A percentile compares a stretch with the other conserved stretches of the same genome.
Evolutionary conservation across 2,113 vertebrate genomes (phyloP).

Genomic region (Hystrix cristata): DNA sequence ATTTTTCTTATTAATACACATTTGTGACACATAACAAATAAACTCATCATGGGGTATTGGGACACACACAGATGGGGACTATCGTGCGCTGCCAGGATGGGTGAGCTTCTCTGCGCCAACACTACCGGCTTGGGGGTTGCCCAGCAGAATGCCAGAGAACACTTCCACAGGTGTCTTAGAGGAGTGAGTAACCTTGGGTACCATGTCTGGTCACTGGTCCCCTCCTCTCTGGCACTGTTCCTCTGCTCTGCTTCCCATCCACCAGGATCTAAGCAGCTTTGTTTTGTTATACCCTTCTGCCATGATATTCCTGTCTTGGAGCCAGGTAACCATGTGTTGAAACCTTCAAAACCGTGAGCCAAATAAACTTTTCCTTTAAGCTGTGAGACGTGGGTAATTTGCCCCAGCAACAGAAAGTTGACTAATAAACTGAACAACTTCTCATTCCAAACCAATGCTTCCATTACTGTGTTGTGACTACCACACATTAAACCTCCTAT

Average conservation of each 20-base stretch:
- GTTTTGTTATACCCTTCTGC: neutral
- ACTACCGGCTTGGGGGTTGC: neutral
- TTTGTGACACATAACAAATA: neutral
- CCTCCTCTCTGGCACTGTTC: neutral
- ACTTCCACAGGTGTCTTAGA: no score
- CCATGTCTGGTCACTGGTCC: neutral
- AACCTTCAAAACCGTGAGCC: neutral
- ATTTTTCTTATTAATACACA: neutral
- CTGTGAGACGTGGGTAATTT: neutral
- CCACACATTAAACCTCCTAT: neutral
- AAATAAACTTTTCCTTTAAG: neutral
- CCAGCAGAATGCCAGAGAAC: neutral
- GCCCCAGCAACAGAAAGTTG: neutral
- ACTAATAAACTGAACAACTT: neutral
- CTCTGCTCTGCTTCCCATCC: neutral
- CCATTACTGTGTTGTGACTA: neutral
- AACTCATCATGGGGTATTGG: neutral
- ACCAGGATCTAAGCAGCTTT: neutral
- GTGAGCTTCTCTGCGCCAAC: accelerated
- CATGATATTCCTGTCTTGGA: neutral
- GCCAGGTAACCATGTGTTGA: neutral
- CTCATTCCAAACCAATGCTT: neutral
- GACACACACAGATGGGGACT: neutral
- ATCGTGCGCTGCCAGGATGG: neutral
- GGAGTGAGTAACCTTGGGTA: neutral